Evolutionary conservation across 2,113 vertebrate species (phyloP).

Genomic region (Sinocyclocheilus anshuiensis): DNA sequence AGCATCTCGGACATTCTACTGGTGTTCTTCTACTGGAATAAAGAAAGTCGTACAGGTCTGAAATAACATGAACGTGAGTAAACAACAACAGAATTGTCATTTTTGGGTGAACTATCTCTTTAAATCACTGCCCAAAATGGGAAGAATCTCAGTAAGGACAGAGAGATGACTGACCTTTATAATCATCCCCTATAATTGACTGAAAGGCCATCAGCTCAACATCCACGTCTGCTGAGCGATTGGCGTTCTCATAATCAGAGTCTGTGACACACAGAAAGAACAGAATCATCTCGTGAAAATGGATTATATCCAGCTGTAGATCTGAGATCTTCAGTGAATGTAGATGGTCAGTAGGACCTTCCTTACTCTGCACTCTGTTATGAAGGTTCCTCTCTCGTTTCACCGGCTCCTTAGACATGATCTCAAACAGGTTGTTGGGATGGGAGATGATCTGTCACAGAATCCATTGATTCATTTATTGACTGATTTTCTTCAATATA

Average conservation of each 20-base stretch:
- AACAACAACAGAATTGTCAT: no score
- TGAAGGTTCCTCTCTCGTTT: conserved; percentile 79
- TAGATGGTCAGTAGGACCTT: conserved; percentile 5
- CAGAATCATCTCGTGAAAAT: background rate
- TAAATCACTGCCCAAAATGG: background rate
- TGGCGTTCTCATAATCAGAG: conserved; percentile 75
- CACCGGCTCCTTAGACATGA: conserved; percentile 78
- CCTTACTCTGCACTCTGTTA: conserved; percentile 78
- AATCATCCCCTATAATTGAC: conserved; percentile 77
- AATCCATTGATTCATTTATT: background rate
- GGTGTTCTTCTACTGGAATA: background rate
- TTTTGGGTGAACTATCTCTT: background rate
- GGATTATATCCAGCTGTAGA: background rate
- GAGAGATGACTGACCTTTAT: conserved; percentile 69
- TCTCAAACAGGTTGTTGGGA: conserved; percentile 80
- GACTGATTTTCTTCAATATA: background rate
- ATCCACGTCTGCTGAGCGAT: conserved; percentile 73
- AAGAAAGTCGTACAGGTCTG: background rate
- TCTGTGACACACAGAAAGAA: conserved; percentile 60
- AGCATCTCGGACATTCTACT: background rate
- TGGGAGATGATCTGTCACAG: conserved; percentile 74
- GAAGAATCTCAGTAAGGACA: background rate
- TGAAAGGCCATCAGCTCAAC: conserved; percentile 81
- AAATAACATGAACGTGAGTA: background rate
- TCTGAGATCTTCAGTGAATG: background rate